Evolutionary conservation across 2,797 vertebrate genomes (phyloP), one percentile per base, ranked within the genome.

Genomic region (Pantherophis alleghaniensis): DNA sequence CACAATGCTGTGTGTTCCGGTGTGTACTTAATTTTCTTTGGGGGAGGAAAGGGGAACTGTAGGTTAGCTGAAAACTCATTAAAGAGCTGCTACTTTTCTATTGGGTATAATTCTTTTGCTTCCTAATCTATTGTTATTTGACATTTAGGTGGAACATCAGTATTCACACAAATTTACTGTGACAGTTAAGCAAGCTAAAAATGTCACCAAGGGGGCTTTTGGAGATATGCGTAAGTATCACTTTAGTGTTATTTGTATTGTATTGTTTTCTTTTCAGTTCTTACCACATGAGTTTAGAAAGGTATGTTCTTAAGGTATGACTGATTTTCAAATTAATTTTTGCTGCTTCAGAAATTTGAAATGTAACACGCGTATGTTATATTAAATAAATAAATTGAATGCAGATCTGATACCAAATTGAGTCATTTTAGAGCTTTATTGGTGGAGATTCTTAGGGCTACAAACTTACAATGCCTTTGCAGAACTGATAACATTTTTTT

Each of bases 161-260:
- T 99, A 99, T 95, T 99, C 99, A 53, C 99, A 99, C 97, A 98
- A 98, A 96, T 98, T 99, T 94, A 98, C 96, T 0, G 99, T 99
- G 92, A 99, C 97, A 0, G 98, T 99, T 18, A 96, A 98, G 94
- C 96, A 96, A 94, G 99, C 99, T 51, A 98, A 98, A 91, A 99
- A 98, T 95, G 99, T 99, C 94, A 99, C 99, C 9, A 99, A 99
- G 96, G 99, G 99, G 96, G 97, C 98, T 0, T 97, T 99, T 69
- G 99, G 99, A 63, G 99, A 99, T 95, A 98, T 99, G 96, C 96
- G 99, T 99, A 96, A 99, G 99, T 99, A 95, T 91, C 14, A 18
- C 53, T 95, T 32, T 32, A 91, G 32, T 53, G 56, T 96, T 92
- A 10, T 66, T 51, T 13, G 5, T 57, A 22, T 51, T 89, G 26